Evolutionary conservation across 2,113 vertebrate genomes (phyloP).

Genomic region (Speoplatyrhinus poulsoni): DNA sequence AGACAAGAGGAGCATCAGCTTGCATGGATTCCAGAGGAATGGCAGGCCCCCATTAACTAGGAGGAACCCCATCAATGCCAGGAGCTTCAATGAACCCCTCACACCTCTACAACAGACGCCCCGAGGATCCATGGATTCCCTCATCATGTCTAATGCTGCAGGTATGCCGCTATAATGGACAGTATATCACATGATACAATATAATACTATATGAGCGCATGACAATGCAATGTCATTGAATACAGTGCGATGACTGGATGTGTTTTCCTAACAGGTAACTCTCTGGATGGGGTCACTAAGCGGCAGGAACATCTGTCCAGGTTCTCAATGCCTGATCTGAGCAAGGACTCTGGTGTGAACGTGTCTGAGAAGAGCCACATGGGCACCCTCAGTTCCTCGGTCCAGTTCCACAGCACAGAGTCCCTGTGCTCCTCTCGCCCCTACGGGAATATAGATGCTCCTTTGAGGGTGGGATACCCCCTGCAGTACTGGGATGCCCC

Average conservation of each 20-base stretch:
- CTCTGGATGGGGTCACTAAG: constrained; percentile 87
- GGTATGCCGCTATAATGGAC: constrained; percentile 62
- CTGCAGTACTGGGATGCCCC: constrained; percentile 83
- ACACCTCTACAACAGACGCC: constrained; percentile 92
- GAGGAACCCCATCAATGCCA: constrained; percentile 89
- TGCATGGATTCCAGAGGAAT: constrained; percentile 86
- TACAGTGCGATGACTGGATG: background rate
- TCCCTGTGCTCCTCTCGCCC: constrained; percentile 89
- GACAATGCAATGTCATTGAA: background rate
- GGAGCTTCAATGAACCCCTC: constrained; percentile 91
- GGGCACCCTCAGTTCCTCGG: constrained; percentile 94
- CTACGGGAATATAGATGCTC: constrained; percentile 87
- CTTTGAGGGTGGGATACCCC: constrained; percentile 77
- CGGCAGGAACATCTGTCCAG: constrained; percentile 96
- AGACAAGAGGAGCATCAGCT: constrained; percentile 87
- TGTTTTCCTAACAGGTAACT: constrained; percentile 79
- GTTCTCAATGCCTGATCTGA: constrained; percentile 98
- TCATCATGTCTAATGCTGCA: constrained; percentile 92
- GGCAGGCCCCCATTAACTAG: constrained; percentile 71
- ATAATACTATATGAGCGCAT: background rate
- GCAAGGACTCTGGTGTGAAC: constrained; percentile 98
- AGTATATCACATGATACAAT: background rate
- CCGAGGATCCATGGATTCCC: constrained; percentile 91
- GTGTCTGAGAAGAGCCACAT: constrained; percentile 97
- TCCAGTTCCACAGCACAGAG: constrained; percentile 94